These are phyloP conservation scores for Stenolophus ochropezus DNA, from an alignment of 2,888 invertebrate genomes.

Conservation along the genomic window DNA sequence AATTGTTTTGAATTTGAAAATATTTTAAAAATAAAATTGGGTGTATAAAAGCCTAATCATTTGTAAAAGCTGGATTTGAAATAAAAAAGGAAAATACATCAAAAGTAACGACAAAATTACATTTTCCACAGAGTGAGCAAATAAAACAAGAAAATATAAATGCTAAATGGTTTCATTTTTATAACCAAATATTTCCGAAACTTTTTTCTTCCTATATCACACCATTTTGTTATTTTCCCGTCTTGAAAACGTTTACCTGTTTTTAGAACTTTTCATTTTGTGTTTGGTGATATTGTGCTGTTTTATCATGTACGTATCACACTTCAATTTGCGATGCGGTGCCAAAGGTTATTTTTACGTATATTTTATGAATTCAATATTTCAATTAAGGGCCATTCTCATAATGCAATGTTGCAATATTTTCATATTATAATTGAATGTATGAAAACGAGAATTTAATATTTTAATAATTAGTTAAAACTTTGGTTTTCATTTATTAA, in stretches of 20 bases:
- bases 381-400: neutral
- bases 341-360: neutral
- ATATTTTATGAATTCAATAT: neutral
- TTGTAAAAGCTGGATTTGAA: neutral
- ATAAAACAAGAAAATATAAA: constrained; percentile 35
- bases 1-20: too few relatives aligned
- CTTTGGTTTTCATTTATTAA: too few relatives aligned
- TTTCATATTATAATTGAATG: too few relatives aligned
- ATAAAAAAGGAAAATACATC: constrained; percentile 13
- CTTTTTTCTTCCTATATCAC: constrained; percentile 1
- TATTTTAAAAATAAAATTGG: neutral
- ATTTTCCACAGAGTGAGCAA: constrained; percentile 9
- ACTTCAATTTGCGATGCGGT: neutral
- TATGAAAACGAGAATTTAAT: too few relatives aligned
- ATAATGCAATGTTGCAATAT: too few relatives aligned
- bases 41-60: neutral
- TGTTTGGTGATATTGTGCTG: neutral
- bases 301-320: neutral
- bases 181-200: constrained; percentile 17
- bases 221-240: constrained; percentile 4
- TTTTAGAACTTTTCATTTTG: neutral
- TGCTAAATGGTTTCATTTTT: constrained; percentile 35
- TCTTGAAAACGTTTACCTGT: neutral
- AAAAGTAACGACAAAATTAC: constrained; percentile 7
- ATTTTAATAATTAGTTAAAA: too few relatives aligned